These are phyloP conservation scores for Phrixothrix hirtus DNA, from an alignment of 2,888 invertebrate genomes.

Conservation along the genomic window DNA sequence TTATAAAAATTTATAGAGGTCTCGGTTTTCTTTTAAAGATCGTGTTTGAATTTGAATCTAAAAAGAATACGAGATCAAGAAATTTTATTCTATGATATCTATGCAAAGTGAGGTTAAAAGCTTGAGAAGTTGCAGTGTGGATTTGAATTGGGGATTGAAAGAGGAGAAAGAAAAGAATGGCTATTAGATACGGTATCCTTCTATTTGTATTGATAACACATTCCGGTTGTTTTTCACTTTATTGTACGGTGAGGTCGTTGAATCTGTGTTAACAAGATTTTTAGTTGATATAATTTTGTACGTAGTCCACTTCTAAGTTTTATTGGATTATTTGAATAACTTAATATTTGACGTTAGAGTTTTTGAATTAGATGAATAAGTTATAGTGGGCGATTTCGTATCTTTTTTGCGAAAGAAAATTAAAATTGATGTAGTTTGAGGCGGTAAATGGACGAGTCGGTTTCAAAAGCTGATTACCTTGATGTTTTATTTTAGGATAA, in stretches of 20 bases:
- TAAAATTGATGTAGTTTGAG: no score
- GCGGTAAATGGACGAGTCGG: no score
- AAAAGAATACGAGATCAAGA: conserved; percentile 5
- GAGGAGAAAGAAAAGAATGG: conserved; percentile 6
- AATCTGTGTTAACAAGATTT: not conserved
- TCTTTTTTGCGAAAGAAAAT: no score
- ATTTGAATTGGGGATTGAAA: conserved; percentile 12
- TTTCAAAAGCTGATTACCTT: no score
- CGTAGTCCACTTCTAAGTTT: no score
- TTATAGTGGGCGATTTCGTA: no score
- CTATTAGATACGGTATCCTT: conserved; percentile 19
- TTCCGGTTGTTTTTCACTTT: conserved; percentile 15
- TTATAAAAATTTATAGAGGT: not conserved
- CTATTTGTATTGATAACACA: conserved; percentile 18
- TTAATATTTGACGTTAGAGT: no score
- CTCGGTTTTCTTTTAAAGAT: not conserved
- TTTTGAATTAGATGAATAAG: no score
- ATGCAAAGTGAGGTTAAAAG: conserved; percentile 2
- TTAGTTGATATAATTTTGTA: no score
- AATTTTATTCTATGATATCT: conserved; percentile 2
- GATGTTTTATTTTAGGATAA: no score
- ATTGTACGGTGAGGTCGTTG: not conserved
- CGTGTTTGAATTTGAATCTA: conserved; percentile 1
- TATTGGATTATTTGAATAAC: no score
- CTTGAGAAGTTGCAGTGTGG: conserved; percentile 5